A percentile compares a stretch with the other conserved stretches of the same genome.
Evolutionary conservation across 35 echinoderm and acorn worm genomes (phyloP).

Genomic region (Apostichopus parvimensis): DNA sequence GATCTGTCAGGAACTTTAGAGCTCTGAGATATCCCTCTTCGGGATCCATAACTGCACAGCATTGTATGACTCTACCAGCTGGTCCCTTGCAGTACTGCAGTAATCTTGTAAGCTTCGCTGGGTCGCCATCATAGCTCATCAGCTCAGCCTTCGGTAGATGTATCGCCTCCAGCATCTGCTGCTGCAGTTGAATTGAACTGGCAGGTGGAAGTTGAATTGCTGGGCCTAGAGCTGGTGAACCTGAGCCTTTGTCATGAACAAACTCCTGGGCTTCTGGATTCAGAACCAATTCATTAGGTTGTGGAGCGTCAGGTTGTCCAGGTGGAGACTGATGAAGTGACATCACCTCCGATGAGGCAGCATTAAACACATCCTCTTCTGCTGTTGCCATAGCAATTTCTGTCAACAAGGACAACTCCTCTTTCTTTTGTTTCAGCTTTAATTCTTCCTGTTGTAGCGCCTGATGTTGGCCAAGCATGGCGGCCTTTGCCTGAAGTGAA

Average conservation of each 20-base stretch:
- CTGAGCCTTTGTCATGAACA: not conserved
- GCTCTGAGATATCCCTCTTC: constrained; percentile 44
- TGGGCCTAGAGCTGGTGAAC: not conserved
- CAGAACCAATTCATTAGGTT: not conserved
- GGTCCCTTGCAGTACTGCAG: constrained; percentile 50
- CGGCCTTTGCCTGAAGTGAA: constrained; percentile 29
- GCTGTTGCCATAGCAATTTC: constrained; percentile 31
- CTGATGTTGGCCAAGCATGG: constrained; percentile 4
- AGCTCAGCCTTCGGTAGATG: constrained; percentile 53
- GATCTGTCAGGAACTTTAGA: constrained; percentile 27
- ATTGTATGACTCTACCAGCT: constrained; percentile 42
- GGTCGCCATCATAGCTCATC: constrained; percentile 51
- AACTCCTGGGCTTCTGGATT: not conserved
- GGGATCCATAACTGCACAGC: constrained; percentile 59
- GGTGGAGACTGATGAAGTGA: not conserved
- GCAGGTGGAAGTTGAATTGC: not conserved
- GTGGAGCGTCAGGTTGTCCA: not conserved
- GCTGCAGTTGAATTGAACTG: constrained; percentile 4
- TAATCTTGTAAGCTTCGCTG: constrained; percentile 53
- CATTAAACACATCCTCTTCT: constrained; percentile 6
- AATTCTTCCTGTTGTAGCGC: constrained; percentile 38
- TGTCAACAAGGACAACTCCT: constrained; percentile 1
- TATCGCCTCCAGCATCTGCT: constrained; percentile 47
- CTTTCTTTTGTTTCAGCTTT: constrained; percentile 30
- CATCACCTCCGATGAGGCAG: not conserved